Evolutionary conservation across 1,140 invertebrate genomes (phyloP), one percentile per base, ranked within the genome.

Genomic region (Helicoverpa zea): DNA sequence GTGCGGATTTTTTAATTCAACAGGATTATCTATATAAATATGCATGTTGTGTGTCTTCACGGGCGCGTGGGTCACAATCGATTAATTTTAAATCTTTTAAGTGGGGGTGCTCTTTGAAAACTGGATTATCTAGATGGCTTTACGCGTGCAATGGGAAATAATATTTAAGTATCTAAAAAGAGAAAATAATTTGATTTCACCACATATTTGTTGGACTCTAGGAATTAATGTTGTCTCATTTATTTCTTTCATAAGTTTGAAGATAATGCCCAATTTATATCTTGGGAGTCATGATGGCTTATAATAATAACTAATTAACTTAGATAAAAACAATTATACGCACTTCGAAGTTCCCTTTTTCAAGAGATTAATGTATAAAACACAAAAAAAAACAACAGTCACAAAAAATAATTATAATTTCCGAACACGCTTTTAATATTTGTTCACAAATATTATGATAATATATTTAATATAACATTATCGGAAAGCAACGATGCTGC

Each of bases 71-170:
- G 56, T 74, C 70, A 74, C 80, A 83, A 80, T 78, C 79, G 84
- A 77, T 81, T 84, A 84, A 79, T 51, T 79, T 81, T 77, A 80
- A 80, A 77, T 79, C 49, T 79, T 68, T 68, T 79, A 58, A 79
- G 54, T 70, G 76, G 76, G 35, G 35, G 63, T 13, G 58, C 56
- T 43, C 30, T 70, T 47, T 47, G 13, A 68, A 58, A 70, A 70
- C 63, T 52, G 63, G 30, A 79, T 79, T 79, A 47, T 14, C 23
- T 9, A 18, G 14, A n/a, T 18, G 16, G 52, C 18, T 77, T 54
- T 61, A 23, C 11, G 13, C 11, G 61, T 52, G 56, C 43, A 76
- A 76, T 35, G 58, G 13, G 23, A 63, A 76, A 63, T 76, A 76
- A 64, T 63, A 64, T 76, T 52, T 74, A 59, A 59, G 23, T 72